Evolutionary conservation across 2,888 invertebrate genomes (phyloP).

Genomic region (Diachrysia chrysitis): DNA sequence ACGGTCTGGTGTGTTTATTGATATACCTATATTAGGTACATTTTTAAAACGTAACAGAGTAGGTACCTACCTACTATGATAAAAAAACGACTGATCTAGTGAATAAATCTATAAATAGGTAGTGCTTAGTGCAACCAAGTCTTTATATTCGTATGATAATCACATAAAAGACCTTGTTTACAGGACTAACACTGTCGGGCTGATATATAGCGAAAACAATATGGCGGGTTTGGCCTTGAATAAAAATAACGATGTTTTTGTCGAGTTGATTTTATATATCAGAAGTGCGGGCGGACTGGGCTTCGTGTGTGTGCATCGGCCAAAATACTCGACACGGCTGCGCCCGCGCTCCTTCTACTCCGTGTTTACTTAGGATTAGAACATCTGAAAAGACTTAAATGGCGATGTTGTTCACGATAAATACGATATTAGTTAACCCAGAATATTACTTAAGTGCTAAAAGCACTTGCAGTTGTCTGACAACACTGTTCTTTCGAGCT

Average conservation of each 20-base stretch:
- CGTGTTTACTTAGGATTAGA: conserved; percentile 51
- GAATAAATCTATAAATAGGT: conserved; percentile 13
- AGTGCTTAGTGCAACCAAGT: conserved; percentile 24
- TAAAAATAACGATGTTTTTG: conserved; percentile 87
- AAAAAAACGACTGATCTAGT: neutral
- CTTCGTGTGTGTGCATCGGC: conserved; percentile 58
- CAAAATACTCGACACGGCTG: conserved; percentile 55
- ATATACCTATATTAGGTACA: too few relatives aligned
- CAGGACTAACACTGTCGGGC: conserved; percentile 73
- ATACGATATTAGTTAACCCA: conserved; percentile 50
- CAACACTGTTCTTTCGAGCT: conserved; percentile 52
- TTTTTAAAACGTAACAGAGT: neutral
- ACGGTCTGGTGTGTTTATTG: conserved; percentile 12
- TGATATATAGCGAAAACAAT: conserved; percentile 79
- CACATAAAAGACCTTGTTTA: conserved; percentile 77
- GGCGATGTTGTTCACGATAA: conserved; percentile 53
- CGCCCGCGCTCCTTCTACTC: conserved; percentile 43
- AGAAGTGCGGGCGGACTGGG: conserved; percentile 67
- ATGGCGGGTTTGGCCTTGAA: conserved; percentile 85
- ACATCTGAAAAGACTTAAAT: conserved; percentile 26
- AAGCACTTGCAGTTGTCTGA: conserved; percentile 68
- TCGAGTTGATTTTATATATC: conserved; percentile 83
- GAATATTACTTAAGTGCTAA: conserved; percentile 73
- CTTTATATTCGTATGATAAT: conserved; percentile 46
- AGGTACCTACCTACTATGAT: neutral